Evolutionary conservation across 2,113 vertebrate genomes (phyloP).

Genomic region (Phoxinus phoxinus): DNA sequence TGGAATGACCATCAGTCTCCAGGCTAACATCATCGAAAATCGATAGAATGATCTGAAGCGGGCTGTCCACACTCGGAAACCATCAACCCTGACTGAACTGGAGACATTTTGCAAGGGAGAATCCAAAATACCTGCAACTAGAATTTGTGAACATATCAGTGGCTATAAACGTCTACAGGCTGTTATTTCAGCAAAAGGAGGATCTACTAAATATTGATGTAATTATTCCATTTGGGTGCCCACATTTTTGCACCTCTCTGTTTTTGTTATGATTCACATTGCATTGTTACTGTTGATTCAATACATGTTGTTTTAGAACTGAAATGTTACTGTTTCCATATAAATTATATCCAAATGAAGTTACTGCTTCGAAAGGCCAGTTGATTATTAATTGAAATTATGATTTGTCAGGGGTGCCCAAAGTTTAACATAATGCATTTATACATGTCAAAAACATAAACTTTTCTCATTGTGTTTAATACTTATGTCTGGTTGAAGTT

Average conservation of each 20-base stretch:
- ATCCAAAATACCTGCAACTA: background rate
- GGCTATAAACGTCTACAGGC: background rate
- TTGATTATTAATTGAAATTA: background rate
- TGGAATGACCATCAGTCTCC: background rate
- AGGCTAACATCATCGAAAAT: background rate
- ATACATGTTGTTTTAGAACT: background rate
- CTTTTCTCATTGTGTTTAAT: no score
- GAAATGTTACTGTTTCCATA: conserved; percentile 4
- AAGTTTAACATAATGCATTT: no score
- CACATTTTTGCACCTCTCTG: background rate
- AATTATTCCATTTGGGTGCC: background rate
- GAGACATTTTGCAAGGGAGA: background rate
- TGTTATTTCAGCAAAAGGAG: background rate
- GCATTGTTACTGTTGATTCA: background rate
- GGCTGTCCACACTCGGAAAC: background rate
- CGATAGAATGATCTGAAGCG: background rate
- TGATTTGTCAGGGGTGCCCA: no score
- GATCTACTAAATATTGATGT: background rate
- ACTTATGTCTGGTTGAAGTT: no score
- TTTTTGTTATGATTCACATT: background rate
- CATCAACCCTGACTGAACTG: background rate
- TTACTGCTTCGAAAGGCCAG: background rate
- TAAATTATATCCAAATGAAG: background rate
- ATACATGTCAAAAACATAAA: no score
- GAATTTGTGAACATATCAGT: background rate